Evolutionary conservation across 2,888 invertebrate genomes (phyloP).

Genomic region (Helicoverpa assulta): DNA sequence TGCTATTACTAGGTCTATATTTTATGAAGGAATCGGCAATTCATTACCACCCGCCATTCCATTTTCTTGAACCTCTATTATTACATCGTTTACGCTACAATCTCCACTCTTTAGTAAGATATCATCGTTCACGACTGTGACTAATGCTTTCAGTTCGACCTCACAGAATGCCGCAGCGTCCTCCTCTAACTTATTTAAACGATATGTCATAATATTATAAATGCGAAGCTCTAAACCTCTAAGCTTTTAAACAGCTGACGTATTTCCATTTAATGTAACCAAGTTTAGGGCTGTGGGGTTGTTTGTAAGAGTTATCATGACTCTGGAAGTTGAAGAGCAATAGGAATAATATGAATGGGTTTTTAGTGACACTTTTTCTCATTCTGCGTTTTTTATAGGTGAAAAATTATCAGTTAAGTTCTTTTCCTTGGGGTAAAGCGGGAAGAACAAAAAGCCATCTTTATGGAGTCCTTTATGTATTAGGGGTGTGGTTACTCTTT

Average conservation of each 20-base stretch:
- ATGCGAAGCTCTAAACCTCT: conserved; percentile 32
- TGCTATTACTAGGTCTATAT: neutral
- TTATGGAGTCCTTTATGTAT: no score
- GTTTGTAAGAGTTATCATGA: no score
- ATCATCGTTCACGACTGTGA: conserved; percentile 29
- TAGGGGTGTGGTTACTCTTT: no score
- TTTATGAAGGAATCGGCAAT: neutral
- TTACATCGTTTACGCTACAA: conserved; percentile 1
- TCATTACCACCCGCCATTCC: neutral
- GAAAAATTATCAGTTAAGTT: no score
- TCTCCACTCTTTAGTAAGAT: conserved; percentile 13
- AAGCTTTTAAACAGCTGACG: conserved; percentile 7
- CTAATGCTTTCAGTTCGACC: conserved; percentile 45
- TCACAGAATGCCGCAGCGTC: conserved; percentile 50
- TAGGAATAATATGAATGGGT: no score
- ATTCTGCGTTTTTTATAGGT: no score
- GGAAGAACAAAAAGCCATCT: no score
- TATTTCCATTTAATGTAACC: conserved; percentile 1
- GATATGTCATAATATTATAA: conserved; percentile 52
- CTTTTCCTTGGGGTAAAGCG: no score
- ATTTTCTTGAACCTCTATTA: neutral
- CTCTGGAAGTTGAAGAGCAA: no score
- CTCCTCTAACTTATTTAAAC: conserved; percentile 33
- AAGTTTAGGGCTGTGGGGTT: neutral
- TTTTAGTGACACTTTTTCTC: no score